Conservation (phyloP, 1,140 invertebrate species). For the Hyphantria cunea region DNA sequence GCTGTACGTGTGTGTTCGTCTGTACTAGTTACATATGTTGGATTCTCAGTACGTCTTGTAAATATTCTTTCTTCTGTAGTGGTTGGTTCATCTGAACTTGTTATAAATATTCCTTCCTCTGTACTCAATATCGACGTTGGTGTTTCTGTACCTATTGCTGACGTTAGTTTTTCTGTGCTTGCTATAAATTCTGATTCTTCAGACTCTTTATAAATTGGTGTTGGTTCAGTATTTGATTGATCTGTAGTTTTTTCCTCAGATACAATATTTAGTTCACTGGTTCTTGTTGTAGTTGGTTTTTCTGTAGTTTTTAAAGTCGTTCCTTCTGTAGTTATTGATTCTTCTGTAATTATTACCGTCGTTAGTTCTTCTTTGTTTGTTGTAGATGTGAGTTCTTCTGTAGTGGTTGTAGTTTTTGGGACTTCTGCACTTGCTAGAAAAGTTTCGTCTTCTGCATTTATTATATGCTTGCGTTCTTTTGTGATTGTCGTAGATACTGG, state of each 20-base stretch:
- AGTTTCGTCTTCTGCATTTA: too few relatives aligned
- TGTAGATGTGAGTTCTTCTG: not conserved
- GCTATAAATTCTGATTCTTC: too few relatives aligned
- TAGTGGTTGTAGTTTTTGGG: not conserved
- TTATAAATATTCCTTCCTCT: not conserved
- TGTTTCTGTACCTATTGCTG: not conserved
- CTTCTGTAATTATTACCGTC: not conserved
- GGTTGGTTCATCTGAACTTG: not conserved
- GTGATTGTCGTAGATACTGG: not conserved
- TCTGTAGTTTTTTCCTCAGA: too few relatives aligned
- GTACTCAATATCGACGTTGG: not conserved
- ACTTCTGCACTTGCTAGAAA: too few relatives aligned
- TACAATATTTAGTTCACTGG: too few relatives aligned
- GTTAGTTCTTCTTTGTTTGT: not conserved
- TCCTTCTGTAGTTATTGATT: constrained; percentile 1
- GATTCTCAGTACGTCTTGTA: not conserved
- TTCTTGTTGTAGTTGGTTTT: too few relatives aligned
- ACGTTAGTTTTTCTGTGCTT: not conserved
- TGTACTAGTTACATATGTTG: too few relatives aligned
- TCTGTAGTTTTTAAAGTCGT: too few relatives aligned
- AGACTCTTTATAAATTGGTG: too few relatives aligned
- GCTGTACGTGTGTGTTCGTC: not conserved
- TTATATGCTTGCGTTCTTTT: not conserved
- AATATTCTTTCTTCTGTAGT: too few relatives aligned
- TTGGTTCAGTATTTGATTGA: too few relatives aligned